Conservation (phyloP, 1,140 invertebrate species). For the Penaeus japonicus region DNA sequence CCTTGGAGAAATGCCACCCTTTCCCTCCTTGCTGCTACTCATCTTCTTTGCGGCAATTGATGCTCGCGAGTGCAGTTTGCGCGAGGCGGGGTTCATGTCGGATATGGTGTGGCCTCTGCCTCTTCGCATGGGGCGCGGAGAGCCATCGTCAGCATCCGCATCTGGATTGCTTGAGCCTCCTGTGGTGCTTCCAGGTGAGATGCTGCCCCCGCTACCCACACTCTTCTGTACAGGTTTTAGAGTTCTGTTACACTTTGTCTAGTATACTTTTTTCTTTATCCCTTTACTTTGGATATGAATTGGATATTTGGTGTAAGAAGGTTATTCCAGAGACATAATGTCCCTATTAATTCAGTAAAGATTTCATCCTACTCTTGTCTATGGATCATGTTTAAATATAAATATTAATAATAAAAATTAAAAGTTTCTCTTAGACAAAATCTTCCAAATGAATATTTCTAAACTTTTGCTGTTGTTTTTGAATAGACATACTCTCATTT, state of each 20-base stretch:
- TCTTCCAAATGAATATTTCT: no score
- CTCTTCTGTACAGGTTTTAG: conserved; percentile 11
- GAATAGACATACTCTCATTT: no score
- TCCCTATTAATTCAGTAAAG: no score
- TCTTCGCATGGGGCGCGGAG: conserved; percentile 66
- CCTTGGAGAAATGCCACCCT: conserved; percentile 74
- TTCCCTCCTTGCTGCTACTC: conserved; percentile 61
- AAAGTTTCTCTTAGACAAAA: no score
- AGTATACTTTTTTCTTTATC: neutral
- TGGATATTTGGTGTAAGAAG: no score
- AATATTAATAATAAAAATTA: no score
- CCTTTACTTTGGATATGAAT: no score
- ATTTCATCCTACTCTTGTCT: no score
- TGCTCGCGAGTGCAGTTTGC: conserved; percentile 22
- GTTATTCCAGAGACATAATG: no score
- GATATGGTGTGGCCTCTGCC: conserved; percentile 85
- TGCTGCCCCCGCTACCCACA: conserved; percentile 34
- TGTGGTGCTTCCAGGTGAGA: conserved; percentile 10
- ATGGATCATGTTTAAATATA: no score
- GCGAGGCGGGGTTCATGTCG: conserved; percentile 78
- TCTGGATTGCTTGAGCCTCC: conserved; percentile 49
- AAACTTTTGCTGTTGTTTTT: no score
- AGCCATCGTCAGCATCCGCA: conserved; percentile 24
- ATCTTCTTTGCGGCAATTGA: conserved; percentile 4
- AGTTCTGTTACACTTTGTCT: neutral